A percentile compares a stretch with the other conserved stretches of the same genome.
These are phyloP conservation scores for Pseudochirops corinnae DNA, from an alignment of 2,797 vertebrate genomes.

Conservation along the genomic window DNA sequence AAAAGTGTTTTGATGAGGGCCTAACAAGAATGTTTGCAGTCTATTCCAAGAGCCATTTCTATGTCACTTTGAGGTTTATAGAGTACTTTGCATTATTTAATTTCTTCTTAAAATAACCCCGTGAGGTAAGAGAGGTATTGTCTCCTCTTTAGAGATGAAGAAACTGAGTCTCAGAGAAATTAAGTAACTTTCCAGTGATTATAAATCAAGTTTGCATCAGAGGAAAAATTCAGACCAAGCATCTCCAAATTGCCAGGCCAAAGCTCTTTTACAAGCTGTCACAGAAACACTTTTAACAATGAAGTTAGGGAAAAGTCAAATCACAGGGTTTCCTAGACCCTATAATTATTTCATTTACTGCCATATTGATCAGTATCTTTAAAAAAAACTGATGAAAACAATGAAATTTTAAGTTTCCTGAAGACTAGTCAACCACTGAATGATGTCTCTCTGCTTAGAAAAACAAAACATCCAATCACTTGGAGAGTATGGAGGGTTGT, in stretches of 20 bases:
- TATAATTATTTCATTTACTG: not conserved
- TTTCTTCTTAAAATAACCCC: not conserved
- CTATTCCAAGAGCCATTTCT: not conserved
- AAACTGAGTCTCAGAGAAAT: not conserved
- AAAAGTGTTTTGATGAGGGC: not conserved
- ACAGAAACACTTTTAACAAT: not conserved
- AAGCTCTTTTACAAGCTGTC: not conserved
- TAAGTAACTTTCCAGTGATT: not conserved
- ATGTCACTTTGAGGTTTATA: not conserved
- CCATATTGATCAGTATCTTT: not conserved
- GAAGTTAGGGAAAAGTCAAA: not conserved
- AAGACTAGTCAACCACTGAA: not conserved
- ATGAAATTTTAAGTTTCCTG: not conserved
- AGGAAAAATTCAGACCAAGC: not conserved
- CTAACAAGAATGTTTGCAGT: not conserved
- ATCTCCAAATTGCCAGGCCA: not conserved
- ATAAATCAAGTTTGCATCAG: not conserved
- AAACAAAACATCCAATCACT: not conserved
- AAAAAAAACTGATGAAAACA: not conserved
- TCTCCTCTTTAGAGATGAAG: not conserved
- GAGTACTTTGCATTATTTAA: not conserved
- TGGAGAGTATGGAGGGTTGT: conserved; percentile 18
- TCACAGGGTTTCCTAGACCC: not conserved
- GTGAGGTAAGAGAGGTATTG: not conserved
- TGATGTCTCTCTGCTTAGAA: not conserved